Base-by-base conservation (phyloP, 2,888 invertebrate species). In the Chloroclysta siterata region DNA sequence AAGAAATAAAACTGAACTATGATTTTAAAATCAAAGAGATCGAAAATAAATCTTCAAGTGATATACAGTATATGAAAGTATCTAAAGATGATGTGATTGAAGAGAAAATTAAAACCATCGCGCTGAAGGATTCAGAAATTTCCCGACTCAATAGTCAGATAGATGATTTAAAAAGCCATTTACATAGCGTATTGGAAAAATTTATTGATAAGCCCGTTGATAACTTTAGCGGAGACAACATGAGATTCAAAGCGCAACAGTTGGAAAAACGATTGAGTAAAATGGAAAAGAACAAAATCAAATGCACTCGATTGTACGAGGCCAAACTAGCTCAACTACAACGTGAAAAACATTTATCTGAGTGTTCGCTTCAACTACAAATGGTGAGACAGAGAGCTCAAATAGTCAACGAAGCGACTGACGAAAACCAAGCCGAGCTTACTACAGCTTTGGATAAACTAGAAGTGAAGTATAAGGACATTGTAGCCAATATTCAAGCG, bases 401-500 rank as follows among this genome's bases (percentile, higher is more conserved):
- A 72, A 75, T 90, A 2, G 74, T 88, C 1, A 82, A 79, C 66
- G 90, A 90, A 68, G 71, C 84, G 15, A 75, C 83, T 2, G 83
- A 84, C 48, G 88, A 91, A 69, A 85, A 82, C 68, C 87, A 89
- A 76, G 65, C 72, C 4, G 90, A 91, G 71, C 60, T 90, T 7
- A 77, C 68, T n/a, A 68, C 76, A 39, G 82, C 87, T 10, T 66
- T 92, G 6, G 85, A 86, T 17, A 92, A 90, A 75, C 75, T 93
- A 28, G 92, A 93, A 74, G 74, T 66, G 22, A 91, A 88, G 73
- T 93, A 91, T 69, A 91, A 90, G 73, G 87, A 89, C 15, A 89
- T 92, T 10, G 87, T 93, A 15, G 88, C 87, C 2, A 89, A 84
- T 60, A 83, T 92, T 60, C 92, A 93, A 78, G 82, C 89, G 1